phyloP scores from a whole-genome alignment of 2,797 vertebrate genomes.

The Peromyscus attwateri region DNA sequence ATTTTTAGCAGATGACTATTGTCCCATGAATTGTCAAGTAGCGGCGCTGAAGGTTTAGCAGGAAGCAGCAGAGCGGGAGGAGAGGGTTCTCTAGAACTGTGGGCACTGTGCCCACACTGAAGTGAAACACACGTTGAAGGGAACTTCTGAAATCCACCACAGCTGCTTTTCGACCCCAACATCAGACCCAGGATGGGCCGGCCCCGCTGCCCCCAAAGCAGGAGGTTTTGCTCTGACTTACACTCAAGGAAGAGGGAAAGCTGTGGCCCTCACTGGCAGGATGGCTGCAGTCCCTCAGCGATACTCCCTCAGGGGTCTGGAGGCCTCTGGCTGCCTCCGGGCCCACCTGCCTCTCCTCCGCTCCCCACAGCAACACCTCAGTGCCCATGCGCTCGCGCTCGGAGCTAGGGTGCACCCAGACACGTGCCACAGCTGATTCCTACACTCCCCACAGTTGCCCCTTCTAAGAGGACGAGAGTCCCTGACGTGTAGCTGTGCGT shows the following conservation, averaged over 20 bases:
- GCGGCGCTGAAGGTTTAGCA: background rate
- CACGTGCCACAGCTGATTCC: background rate
- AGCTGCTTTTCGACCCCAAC: fast-evolving
- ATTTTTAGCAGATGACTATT: constrained; percentile 32
- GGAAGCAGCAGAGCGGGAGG: fast-evolving
- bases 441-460: background rate
- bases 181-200: background rate
- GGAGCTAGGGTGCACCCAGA: background rate
- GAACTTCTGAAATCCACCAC: fast-evolving
- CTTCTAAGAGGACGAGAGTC: background rate
- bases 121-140: background rate
- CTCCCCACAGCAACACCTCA: background rate
- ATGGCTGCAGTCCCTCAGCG: background rate
- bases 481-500: fast-evolving
- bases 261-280: background rate
- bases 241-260: background rate
- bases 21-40: background rate
- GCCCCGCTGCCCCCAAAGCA: background rate
- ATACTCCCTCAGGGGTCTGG: background rate
- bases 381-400: fast-evolving
- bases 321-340: background rate
- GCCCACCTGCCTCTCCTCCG: background rate
- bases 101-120: background rate
- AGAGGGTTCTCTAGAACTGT: background rate
- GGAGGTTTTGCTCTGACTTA: background rate